phyloP scores from a whole-genome alignment of 2,113 vertebrate genomes.

The Nyctereutes procyonoides region DNA sequence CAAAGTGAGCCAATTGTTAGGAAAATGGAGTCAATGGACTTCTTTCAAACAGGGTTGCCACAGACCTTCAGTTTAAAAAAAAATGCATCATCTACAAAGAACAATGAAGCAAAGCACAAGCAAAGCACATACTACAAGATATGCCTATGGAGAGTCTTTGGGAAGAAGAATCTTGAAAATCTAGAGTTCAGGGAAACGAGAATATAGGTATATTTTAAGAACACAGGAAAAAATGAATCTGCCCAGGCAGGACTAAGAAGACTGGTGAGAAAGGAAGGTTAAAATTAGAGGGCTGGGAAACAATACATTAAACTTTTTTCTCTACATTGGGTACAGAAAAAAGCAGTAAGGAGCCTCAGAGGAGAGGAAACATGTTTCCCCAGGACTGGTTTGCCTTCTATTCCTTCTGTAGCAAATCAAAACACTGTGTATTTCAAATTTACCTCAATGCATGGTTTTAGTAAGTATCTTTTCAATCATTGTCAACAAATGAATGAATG shows the following conservation, averaged over 20 bases:
- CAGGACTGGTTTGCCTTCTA: neutral
- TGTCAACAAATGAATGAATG: neutral
- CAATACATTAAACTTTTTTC: neutral
- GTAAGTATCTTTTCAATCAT: neutral
- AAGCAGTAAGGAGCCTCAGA: neutral
- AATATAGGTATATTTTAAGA: neutral
- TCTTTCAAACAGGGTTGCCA: neutral
- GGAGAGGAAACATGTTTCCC: rapidly evolving
- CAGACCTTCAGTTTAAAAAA: neutral
- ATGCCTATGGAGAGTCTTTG: neutral
- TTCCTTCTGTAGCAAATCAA: neutral
- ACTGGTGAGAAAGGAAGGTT: neutral
- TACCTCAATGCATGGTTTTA: neutral
- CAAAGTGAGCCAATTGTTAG: neutral
- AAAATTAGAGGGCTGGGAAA: neutral
- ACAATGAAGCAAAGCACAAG: neutral
- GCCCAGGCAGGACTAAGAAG: neutral
- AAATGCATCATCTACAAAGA: neutral
- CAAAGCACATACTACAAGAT: neutral
- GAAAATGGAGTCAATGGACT: neutral
- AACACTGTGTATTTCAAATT: neutral
- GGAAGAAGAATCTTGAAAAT: neutral
- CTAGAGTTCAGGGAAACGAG: neutral
- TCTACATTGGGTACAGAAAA: too few species aligned
- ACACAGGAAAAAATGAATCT: neutral